Conservation (phyloP, 2,113 vertebrate species). For the Thamnophis sirtalis region DNA sequence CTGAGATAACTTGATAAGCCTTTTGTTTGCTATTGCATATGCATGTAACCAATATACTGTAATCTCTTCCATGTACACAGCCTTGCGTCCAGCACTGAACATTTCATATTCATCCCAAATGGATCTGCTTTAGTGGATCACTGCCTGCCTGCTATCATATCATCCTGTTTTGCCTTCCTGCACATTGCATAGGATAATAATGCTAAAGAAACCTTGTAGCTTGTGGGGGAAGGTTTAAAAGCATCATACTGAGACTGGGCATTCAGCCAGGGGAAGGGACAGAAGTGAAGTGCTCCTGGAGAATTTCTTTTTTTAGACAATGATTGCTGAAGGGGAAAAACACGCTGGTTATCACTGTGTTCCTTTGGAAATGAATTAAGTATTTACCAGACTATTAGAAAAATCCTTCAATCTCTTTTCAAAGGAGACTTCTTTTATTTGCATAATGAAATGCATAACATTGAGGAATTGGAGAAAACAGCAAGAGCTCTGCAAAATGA, state of each 20-base stretch:
- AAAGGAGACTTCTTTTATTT: constrained; percentile 38
- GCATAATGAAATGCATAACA: constrained; percentile 35
- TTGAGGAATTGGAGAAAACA: constrained; percentile 15
- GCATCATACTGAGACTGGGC: constrained; percentile 63
- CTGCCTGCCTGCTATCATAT: constrained; percentile 31
- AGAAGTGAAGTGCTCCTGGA: constrained; percentile 63
- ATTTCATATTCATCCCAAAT: not conserved
- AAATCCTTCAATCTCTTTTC: constrained; percentile 55
- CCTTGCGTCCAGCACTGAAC: constrained; percentile 26
- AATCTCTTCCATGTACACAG: not conserved
- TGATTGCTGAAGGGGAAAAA: constrained; percentile 57
- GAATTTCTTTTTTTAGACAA: constrained; percentile 63
- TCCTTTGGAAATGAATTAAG: constrained; percentile 49
- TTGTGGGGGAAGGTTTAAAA: constrained; percentile 52
- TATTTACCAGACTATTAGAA: constrained; percentile 49
- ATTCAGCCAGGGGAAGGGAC: constrained; percentile 55
- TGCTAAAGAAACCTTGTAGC: constrained; percentile 47
- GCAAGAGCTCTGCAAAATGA: constrained; percentile 41
- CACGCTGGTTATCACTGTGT: constrained; percentile 42
- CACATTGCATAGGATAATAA: constrained; percentile 29
- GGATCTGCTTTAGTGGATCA: not conserved
- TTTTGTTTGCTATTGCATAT: constrained; percentile 1
- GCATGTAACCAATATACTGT: not conserved
- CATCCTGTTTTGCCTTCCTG: constrained; percentile 18
- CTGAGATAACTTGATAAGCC: not conserved